Conservation (phyloP, 30 jellyfish, hydroid and myxozoan species). For the Clytia hemisphaerica region DNA sequence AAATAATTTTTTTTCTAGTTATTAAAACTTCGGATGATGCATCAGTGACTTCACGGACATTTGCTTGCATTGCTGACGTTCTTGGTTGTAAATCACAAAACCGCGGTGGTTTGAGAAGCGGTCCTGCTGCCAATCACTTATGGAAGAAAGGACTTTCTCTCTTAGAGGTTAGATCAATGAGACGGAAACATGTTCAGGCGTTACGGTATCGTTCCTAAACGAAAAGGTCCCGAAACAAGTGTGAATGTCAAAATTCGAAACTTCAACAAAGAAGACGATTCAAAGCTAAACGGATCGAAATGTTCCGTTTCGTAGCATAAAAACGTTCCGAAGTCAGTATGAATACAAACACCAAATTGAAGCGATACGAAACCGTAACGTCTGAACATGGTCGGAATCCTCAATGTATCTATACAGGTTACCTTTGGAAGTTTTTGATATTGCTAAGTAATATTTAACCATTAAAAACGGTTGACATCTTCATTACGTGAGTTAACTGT, state of each 20-base stretch:
- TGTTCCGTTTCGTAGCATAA: no score
- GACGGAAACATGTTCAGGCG: not conserved
- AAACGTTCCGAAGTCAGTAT: no score
- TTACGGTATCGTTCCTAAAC: not conserved
- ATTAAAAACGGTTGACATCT: not conserved
- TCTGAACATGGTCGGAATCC: no score
- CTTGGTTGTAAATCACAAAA: conserved; percentile 71
- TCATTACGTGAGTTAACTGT: no score
- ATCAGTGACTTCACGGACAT: conserved; percentile 76
- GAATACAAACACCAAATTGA: no score
- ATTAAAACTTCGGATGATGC: conserved; percentile 11
- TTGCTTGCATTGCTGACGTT: conserved; percentile 95
- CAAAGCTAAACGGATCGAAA: no score
- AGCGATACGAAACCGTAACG: no score
- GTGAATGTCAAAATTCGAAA: not conserved
- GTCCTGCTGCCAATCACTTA: conserved; percentile 89
- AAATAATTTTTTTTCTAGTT: conserved; percentile 13
- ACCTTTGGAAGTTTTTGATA: no score
- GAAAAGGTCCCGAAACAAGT: not conserved
- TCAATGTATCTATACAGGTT: no score
- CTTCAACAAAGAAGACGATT: not conserved
- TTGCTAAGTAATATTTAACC: not conserved
- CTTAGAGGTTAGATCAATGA: conserved; percentile 40
- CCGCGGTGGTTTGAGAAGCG: conserved; percentile 82
- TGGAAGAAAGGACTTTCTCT: conserved; percentile 67